Evolutionary conservation across 2,888 invertebrate genomes (phyloP).

Genomic region (Pyralis farinalis): DNA sequence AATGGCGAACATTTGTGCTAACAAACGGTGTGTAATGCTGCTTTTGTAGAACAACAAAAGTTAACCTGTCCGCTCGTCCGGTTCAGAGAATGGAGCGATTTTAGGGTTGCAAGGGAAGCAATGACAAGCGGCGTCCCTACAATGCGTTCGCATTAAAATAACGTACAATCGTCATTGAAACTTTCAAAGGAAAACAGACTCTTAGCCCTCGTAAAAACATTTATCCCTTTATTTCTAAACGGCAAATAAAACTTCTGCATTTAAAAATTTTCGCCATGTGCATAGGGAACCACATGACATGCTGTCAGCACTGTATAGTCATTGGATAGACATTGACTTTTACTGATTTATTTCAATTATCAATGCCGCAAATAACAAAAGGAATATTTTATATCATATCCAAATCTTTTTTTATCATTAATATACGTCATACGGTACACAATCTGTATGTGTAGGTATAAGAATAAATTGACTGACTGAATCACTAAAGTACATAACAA

Average conservation of each 20-base stretch:
- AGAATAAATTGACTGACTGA: too few species aligned
- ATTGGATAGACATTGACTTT: slow-evolving; percentile 60
- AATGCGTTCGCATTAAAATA: slow-evolving; percentile 48
- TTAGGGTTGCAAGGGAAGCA: slow-evolving; percentile 78
- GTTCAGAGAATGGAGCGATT: slow-evolving; percentile 68
- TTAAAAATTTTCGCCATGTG: slow-evolving; percentile 64
- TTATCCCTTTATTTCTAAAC: slow-evolving; percentile 3
- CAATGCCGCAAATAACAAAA: too few species aligned
- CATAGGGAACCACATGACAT: slow-evolving; percentile 58
- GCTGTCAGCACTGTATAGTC: slow-evolving; percentile 66
- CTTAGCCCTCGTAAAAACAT: slow-evolving; percentile 21
- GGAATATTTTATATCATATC: too few species aligned
- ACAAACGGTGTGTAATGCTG: slow-evolving; percentile 75
- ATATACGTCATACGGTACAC: too few species aligned
- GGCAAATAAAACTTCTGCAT: slow-evolving; percentile 24
- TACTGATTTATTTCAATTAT: slow-evolving; percentile 43
- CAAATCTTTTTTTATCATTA: too few species aligned
- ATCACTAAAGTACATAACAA: too few species aligned
- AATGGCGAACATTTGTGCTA: slow-evolving; percentile 77
- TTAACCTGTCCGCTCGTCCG: slow-evolving; percentile 76
- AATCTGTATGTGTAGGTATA: too few species aligned
- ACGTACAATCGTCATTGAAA: slow-evolving; percentile 16
- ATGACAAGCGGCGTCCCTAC: slow-evolving; percentile 72
- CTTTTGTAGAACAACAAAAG: slow-evolving; percentile 76
- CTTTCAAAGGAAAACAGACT: slow-evolving; percentile 22